phyloP scores from a whole-genome alignment of 2,888 invertebrate genomes.

The Selenia dentaria region DNA sequence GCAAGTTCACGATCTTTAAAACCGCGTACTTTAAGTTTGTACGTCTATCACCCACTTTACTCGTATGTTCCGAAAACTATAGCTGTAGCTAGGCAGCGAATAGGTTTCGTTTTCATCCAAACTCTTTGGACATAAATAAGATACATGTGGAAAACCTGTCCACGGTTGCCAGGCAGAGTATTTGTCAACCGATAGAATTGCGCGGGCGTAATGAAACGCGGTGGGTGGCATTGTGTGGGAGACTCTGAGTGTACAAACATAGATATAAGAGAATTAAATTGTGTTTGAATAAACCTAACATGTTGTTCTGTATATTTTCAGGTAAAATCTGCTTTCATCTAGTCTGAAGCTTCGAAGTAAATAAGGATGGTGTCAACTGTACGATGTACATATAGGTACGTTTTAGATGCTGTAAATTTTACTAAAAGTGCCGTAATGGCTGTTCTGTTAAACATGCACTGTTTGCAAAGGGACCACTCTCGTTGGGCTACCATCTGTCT shows the following conservation, averaged over 20 bases:
- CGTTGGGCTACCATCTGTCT: not conserved
- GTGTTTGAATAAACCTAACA: not conserved
- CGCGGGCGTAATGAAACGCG: constrained; percentile 7
- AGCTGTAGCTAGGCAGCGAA: not conserved
- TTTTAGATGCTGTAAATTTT: too few relatives aligned
- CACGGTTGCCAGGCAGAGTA: not conserved
- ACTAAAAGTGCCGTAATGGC: too few relatives aligned
- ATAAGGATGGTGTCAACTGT: too few relatives aligned
- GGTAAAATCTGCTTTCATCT: not conserved
- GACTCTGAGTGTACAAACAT: not conserved
- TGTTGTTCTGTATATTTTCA: not conserved
- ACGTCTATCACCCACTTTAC: too few relatives aligned
- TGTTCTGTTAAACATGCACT: too few relatives aligned
- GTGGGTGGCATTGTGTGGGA: constrained; percentile 2
- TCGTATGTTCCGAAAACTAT: too few relatives aligned
- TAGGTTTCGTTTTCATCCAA: constrained; percentile 3
- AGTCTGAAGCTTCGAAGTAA: too few relatives aligned
- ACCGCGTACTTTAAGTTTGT: too few relatives aligned
- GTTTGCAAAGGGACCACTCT: too few relatives aligned
- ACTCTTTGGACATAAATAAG: constrained; percentile 9
- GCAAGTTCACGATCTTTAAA: too few relatives aligned
- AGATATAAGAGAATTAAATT: not conserved
- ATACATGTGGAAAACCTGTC: constrained; percentile 3
- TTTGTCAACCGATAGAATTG: constrained; percentile 9
- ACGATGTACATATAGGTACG: too few relatives aligned